Conservation (phyloP, 2,888 invertebrate species). For the Carterocephalus palaemon region DNA sequence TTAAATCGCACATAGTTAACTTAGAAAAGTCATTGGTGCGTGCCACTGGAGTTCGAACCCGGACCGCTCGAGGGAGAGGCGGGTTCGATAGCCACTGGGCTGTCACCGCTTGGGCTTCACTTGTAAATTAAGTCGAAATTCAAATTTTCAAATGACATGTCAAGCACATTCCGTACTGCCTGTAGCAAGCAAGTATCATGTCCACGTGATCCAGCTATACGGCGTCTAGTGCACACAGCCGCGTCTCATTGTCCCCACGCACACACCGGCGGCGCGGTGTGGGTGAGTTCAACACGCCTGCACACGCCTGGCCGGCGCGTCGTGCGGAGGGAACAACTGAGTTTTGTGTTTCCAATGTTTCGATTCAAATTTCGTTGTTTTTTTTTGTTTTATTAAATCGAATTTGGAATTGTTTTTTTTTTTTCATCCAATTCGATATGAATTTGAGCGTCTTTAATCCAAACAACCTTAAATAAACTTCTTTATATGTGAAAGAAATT, state of each 20-base stretch:
- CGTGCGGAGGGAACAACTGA: conserved; percentile 46
- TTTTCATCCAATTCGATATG: too few relatives aligned
- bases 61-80: too few relatives aligned
- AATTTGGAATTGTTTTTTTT: neutral
- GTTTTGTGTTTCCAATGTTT: conserved; percentile 42
- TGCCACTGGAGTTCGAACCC: too few relatives aligned
- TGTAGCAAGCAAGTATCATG: conserved; percentile 39
- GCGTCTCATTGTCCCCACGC: conserved; percentile 50
- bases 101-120: too few relatives aligned
- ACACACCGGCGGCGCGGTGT: conserved; percentile 39
- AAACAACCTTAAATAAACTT: too few relatives aligned
- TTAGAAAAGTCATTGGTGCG: too few relatives aligned
- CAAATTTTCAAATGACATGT: conserved; percentile 15
- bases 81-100: too few relatives aligned
- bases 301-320: conserved; percentile 43
- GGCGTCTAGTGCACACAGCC: conserved; percentile 45
- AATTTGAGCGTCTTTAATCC: too few relatives aligned
- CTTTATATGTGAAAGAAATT: too few relatives aligned
- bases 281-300: conserved; percentile 59
- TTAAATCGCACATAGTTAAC: too few relatives aligned
- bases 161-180: conserved; percentile 11
- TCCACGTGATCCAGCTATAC: conserved; percentile 38
- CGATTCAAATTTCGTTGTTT: conserved; percentile 31
- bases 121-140: conserved; percentile 13
- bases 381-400: conserved; percentile 14